Base-by-base conservation (phyloP, 1,140 invertebrate genomes). In the Drosophila lacteicornis region DNA sequence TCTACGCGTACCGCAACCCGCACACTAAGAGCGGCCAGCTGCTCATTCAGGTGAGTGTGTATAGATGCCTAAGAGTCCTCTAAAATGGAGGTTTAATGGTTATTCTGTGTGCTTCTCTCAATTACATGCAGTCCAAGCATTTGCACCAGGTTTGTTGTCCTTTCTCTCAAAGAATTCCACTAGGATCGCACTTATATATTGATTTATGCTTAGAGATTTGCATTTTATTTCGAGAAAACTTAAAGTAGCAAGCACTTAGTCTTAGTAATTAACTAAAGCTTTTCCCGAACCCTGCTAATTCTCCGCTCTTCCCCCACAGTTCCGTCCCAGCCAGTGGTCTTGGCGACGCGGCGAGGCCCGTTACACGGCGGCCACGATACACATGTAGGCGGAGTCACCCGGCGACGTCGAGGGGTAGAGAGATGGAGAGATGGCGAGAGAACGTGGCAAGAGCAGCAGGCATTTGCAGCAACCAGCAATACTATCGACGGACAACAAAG, bases 1-100 rank as follows among this genome's bases (percentile, higher is more conserved):
- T 96, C 15, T 99, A 99, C 92, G 99, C 99, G 17, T 99, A 99
- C 93, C 96, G 96, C 76, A 98, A 99, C 93, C 99, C 99, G 9
- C 98, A 99, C 90, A 97, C 98, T 13, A 94, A 96, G 25, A 99
- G 98, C 70, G 99, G 99, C 68, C 98, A 99, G 93, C 95, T 99
- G 84, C 95, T 99, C 45, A 99, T 99, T 82, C 97, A 98, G 95
- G 98, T 99, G 94, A 95, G 80, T 61, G 51, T 8, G 12, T 46
- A 0, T 3, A 17, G 49, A 50, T 8, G 19, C 9, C 12, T 22
- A 2, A 22, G 11, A 4, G 27, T 15, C 4, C n/a, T 40, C 8
- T 1, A 25, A 25, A 25, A 0, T 25, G 11, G 15, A 25, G 30
- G 42, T 6, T 25, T n/a, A 55, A 67, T 45, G 11, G 13, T 12